Percentiles rank a stretch among this genome's conserved stretches.
These are phyloP conservation scores for Xanthorhoe designata DNA, from an alignment of 2,888 invertebrate genomes.

Conservation along the genomic window DNA sequence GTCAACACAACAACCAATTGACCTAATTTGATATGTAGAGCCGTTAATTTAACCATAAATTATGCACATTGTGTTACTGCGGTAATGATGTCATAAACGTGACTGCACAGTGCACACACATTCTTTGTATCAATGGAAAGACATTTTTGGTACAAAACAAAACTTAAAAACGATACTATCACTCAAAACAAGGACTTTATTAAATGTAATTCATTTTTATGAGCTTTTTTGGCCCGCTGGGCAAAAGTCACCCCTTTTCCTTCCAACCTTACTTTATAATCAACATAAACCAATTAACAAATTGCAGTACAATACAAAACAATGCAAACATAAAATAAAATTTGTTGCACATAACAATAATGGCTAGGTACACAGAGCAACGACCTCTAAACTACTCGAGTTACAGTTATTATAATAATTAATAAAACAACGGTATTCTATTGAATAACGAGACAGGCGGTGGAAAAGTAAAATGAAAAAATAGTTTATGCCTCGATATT, in stretches of 20 bases:
- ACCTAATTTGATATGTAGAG: not conserved
- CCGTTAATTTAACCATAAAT: not conserved
- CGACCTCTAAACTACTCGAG: constrained; percentile 69
- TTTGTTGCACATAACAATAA: constrained; percentile 60
- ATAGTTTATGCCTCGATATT: not conserved
- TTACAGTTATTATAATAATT: constrained; percentile 70
- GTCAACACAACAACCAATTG: not conserved
- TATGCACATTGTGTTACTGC: not conserved
- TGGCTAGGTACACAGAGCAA: constrained; percentile 53
- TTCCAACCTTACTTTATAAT: not conserved
- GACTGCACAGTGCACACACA: not conserved
- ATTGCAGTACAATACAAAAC: constrained; percentile 13
- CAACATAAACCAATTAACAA: constrained; percentile 11
- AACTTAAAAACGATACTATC: too few species aligned
- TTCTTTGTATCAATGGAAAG: not conserved
- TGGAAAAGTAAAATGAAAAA: constrained; percentile 40
- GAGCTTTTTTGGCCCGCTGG: not conserved
- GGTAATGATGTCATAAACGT: constrained; percentile 6
- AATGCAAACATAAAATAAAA: constrained; percentile 34
- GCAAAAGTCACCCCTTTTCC: not conserved
- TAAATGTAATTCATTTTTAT: not conserved
- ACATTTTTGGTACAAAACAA: too few species aligned
- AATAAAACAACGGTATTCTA: constrained; percentile 73
- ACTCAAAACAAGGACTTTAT: too few species aligned
- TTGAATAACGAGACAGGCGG: constrained; percentile 56